A percentile compares a stretch with the other conserved stretches of the same genome.
Evolutionary conservation across 2,888 invertebrate species (phyloP).

Genomic region (Ctena decussata): DNA sequence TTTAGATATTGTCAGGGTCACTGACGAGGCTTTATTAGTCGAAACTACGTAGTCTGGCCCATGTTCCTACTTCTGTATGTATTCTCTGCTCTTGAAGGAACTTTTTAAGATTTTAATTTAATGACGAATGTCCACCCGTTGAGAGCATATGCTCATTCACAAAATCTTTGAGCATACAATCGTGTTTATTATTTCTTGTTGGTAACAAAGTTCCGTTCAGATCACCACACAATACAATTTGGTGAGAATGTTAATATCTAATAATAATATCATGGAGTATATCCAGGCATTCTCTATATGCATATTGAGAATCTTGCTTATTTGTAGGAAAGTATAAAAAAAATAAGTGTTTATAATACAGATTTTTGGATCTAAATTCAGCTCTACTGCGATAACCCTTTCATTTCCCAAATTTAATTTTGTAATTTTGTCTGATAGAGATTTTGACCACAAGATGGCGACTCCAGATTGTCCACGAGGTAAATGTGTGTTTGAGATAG

Average conservation of each 20-base stretch:
- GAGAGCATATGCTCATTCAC: too few species aligned
- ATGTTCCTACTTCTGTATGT: too few species aligned
- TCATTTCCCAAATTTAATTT: background rate
- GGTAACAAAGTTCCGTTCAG: background rate
- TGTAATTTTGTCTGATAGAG: background rate
- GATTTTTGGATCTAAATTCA: background rate
- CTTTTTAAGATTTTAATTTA: too few species aligned
- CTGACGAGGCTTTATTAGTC: too few species aligned
- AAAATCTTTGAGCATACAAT: too few species aligned
- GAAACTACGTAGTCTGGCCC: too few species aligned
- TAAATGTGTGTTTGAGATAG: background rate
- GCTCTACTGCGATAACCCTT: background rate
- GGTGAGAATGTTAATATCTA: background rate
- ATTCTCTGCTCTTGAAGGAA: too few species aligned
- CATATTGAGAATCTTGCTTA: background rate
- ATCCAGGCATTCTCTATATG: background rate
- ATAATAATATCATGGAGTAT: background rate
- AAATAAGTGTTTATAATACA: background rate
- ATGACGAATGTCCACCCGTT: too few species aligned
- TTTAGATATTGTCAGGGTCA: too few species aligned
- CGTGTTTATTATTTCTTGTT: too few species aligned
- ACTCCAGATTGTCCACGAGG: background rate
- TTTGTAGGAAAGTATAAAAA: too few species aligned
- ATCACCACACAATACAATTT: background rate
- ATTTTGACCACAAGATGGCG: background rate